Evolutionary conservation across 2,113 vertebrate genomes (phyloP), one percentile per base, ranked within the genome.

Genomic region (Catharus fuscescens): DNA sequence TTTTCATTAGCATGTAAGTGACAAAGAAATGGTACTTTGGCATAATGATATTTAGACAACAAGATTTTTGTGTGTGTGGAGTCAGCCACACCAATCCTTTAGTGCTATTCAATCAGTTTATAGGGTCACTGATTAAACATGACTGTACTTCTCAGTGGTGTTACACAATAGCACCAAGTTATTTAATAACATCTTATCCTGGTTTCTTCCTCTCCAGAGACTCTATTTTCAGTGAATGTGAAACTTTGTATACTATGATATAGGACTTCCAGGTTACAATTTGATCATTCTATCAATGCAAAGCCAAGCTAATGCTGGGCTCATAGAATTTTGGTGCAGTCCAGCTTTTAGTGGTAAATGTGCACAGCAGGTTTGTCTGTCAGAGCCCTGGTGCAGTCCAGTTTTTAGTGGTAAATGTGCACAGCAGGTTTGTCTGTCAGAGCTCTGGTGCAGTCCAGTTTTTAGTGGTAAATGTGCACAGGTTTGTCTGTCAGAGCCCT

Each of bases 301-400:
- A 74, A 79, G 34, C 42, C 32, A 14, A 42, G n/a, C 26, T 52
- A 47, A 29, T 0, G 0, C 25, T 18, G 0, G 3, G 26, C 14
- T 70, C 18, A 1, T 52, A 14, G 14, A 34, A 28, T 28, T 47
- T 34, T 0, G 1, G n/a, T 29, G 36, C 50, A 40, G 29, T 45
- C 12, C 29, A 73, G 12, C 23, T 45, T 57, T 6, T 25, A 45
- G 10, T 45, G 61, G 52, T 38, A 32, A 62, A 59, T 2, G 3
- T 11, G 17, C 32, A 11, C 16, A 80, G n/a, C 12, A 40, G 34
- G 38, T 82, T 40, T 64, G 2, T 48, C 29, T 45, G 48, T 56
- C 3, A 1, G 10, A 54, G 65, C 56, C 56, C 34, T 36, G 34
- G 34, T 36, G 34, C 34, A 36, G 34, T 36, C 34, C 34, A 36